Conservation (phyloP, 1,140 invertebrate genomes). For the Platyura marginata region DNA sequence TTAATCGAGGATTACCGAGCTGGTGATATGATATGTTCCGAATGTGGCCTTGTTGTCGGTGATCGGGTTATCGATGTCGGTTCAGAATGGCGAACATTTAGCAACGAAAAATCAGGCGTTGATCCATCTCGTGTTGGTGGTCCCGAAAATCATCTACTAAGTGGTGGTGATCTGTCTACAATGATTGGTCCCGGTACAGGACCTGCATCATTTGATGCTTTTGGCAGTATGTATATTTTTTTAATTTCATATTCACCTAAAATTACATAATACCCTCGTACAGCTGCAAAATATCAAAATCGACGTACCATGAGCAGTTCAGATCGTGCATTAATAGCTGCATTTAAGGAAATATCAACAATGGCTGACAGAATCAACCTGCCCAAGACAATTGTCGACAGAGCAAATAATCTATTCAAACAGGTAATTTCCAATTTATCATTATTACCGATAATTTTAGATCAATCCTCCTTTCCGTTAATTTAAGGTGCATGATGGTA, state of each 20-base stretch:
- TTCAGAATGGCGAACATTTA: constrained; percentile 99
- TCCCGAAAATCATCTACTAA: constrained; percentile 86
- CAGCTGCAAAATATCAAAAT: constrained; percentile 80
- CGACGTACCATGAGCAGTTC: constrained; percentile 81
- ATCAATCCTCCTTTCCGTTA: no score
- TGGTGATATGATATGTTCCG: constrained; percentile 96
- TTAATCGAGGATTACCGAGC: constrained; percentile 97
- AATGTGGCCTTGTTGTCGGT: constrained; percentile 97
- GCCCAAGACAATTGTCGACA: constrained; percentile 84
- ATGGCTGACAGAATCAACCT: constrained; percentile 98
- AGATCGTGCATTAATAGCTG: constrained; percentile 85
- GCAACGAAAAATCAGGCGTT: constrained; percentile 90
- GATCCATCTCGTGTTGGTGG: constrained; percentile 99
- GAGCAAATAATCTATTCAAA: constrained; percentile 92
- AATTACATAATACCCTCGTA: background rate
- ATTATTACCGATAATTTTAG: no score
- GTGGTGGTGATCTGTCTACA: constrained; percentile 91
- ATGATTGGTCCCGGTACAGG: constrained; percentile 88
- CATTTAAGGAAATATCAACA: constrained; percentile 87
- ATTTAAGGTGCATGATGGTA: constrained; percentile 80
- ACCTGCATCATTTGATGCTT: constrained; percentile 58
- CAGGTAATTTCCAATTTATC: no score
- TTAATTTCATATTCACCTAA: background rate
- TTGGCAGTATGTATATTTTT: constrained; percentile 31
- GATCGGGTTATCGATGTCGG: constrained; percentile 99